A percentile compares a stretch with the other conserved stretches of the same genome.
Evolutionary conservation across 2,888 invertebrate genomes (phyloP).

Genomic region (Alsophila aescularia): DNA sequence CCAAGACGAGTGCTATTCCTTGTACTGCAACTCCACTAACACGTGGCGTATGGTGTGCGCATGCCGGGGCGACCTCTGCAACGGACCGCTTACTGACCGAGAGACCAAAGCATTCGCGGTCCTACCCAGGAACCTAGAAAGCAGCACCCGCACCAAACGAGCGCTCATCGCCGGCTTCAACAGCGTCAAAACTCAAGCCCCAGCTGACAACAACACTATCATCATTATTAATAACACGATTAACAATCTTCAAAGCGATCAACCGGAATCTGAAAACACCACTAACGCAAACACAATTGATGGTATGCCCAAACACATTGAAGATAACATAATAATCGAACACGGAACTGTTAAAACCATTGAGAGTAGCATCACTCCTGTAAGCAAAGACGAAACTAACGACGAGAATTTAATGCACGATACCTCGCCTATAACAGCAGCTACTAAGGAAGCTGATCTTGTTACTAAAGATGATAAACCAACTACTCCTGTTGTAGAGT

Average conservation of each 20-base stretch:
- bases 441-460: slow-evolving; percentile 8
- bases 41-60: slow-evolving; percentile 76
- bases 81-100: slow-evolving; percentile 66
- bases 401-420: slow-evolving; percentile 6
- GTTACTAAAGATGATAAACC: neutral
- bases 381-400: slow-evolving; percentile 4
- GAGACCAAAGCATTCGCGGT: slow-evolving; percentile 65
- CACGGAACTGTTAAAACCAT: slow-evolving; percentile 5
- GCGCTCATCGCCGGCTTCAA: slow-evolving; percentile 39
- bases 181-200: slow-evolving; percentile 30
- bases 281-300: neutral
- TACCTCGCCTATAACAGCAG: slow-evolving; percentile 2
- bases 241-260: slow-evolving; percentile 24
- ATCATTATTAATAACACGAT: slow-evolving; percentile 25
- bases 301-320: slow-evolving; percentile 1
- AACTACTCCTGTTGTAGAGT: neutral
- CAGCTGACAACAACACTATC: slow-evolving; percentile 21
- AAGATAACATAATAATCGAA: slow-evolving; percentile 16
- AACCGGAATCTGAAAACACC: slow-evolving; percentile 19
- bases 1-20: slow-evolving; percentile 75
- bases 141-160: slow-evolving; percentile 40
- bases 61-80: slow-evolving; percentile 74
- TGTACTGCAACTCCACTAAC: slow-evolving; percentile 72
- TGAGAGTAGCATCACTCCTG: slow-evolving; percentile 1
- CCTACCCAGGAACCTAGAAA: slow-evolving; percentile 48